phyloP scores from a whole-genome alignment of 2,888 invertebrate genomes.

The Cyclophora albipunctata region DNA sequence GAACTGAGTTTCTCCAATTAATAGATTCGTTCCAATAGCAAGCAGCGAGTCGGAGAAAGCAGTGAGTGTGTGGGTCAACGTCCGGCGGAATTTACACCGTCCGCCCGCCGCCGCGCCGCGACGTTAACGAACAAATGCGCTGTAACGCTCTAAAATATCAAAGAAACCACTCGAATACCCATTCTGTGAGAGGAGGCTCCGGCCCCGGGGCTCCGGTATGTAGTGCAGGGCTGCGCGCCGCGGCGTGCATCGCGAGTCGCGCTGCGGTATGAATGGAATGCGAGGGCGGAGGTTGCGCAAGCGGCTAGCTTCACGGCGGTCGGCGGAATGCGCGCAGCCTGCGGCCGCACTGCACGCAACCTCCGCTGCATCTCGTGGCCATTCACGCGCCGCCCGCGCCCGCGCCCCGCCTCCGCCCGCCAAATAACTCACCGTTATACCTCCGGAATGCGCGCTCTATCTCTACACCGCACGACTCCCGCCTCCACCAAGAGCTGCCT shows the following conservation, averaged over 20 bases:
- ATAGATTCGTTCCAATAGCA: constrained; percentile 76
- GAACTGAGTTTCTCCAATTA: constrained; percentile 75
- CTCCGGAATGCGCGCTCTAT: constrained; percentile 68
- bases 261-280: constrained; percentile 71
- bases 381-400: constrained; percentile 48
- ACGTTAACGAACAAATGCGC: constrained; percentile 69
- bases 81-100: constrained; percentile 65
- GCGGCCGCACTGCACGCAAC: constrained; percentile 46
- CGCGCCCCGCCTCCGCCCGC: constrained; percentile 36
- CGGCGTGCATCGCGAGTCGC: constrained; percentile 26
- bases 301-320: constrained; percentile 52
- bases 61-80: constrained; percentile 64
- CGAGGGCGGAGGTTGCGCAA: constrained; percentile 69
- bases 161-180: constrained; percentile 56
- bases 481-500: constrained; percentile 32
- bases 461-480: constrained; percentile 43
- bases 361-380: constrained; percentile 67
- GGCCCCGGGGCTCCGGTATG: constrained; percentile 19
- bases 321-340: constrained; percentile 49
- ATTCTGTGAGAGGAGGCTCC: constrained; percentile 31
- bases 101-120: constrained; percentile 52
- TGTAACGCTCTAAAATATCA: constrained; percentile 68
- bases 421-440: constrained; percentile 72
- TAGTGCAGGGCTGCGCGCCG: constrained; percentile 18
- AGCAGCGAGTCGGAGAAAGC: constrained; percentile 70